A percentile compares a stretch with the other conserved stretches of the same genome.
phyloP scores from a whole-genome alignment of 2,888 invertebrate genomes.

The Synergus itoensis region DNA sequence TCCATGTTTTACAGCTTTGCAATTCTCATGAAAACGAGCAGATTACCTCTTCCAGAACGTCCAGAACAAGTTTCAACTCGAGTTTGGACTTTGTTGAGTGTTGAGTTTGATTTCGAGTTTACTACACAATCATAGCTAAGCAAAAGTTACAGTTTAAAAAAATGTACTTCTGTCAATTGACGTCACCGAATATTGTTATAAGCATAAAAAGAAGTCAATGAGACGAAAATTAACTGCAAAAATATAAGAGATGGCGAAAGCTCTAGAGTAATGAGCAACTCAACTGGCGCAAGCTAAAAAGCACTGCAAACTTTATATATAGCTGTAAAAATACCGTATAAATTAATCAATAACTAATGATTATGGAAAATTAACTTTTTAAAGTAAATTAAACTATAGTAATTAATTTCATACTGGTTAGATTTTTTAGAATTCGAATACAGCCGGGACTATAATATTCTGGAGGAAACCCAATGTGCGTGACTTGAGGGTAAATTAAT shows the following conservation, averaged over 20 bases:
- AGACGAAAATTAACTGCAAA: slow-evolving; percentile 16
- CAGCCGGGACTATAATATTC: not conserved
- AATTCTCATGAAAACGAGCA: slow-evolving; percentile 13
- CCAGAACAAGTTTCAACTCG: not conserved
- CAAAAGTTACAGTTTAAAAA: slow-evolving; percentile 24
- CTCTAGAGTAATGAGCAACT: slow-evolving; percentile 26
- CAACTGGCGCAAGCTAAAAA: slow-evolving; percentile 48
- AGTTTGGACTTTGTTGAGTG: not conserved
- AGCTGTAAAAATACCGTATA: slow-evolving; percentile 6
- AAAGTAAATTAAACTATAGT: too few species aligned
- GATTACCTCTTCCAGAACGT: slow-evolving; percentile 8
- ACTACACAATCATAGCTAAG: slow-evolving; percentile 1
- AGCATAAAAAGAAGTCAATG: not conserved
- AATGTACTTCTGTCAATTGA: not conserved
- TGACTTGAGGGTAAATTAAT: slow-evolving; percentile 13
- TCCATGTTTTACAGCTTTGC: slow-evolving; percentile 11
- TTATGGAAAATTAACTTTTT: too few species aligned
- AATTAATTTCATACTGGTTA: not conserved
- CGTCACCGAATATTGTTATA: too few species aligned
- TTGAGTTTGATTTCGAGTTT: not conserved
- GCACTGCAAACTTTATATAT: slow-evolving; percentile 43
- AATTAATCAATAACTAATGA: not conserved
- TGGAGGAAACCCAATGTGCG: slow-evolving; percentile 7
- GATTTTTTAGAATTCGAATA: slow-evolving; percentile 7
- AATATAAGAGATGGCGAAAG: slow-evolving; percentile 39